Evolutionary conservation across 2,888 invertebrate genomes (phyloP).

Genomic region (Punctoribates punctum): DNA sequence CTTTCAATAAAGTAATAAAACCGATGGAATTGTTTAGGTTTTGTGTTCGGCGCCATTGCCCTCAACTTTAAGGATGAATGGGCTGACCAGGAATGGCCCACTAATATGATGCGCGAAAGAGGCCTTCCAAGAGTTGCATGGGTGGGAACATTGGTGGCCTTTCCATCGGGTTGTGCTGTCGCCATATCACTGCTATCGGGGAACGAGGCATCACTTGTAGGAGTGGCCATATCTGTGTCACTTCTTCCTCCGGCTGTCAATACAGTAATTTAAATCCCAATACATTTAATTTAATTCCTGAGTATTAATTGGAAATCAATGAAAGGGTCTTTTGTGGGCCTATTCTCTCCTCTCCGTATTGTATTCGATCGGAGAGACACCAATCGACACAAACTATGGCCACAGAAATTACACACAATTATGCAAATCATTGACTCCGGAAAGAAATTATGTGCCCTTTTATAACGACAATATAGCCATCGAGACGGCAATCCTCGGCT

Average conservation of each 20-base stretch:
- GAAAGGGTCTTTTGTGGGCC: slow-evolving; percentile 47
- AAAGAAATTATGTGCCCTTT: slow-evolving; percentile 56
- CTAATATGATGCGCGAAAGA: slow-evolving; percentile 64
- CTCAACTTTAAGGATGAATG: slow-evolving; percentile 58
- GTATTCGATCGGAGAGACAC: slow-evolving; percentile 43
- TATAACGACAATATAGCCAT: slow-evolving; percentile 71
- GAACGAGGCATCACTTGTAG: slow-evolving; percentile 71
- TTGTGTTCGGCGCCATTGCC: slow-evolving; percentile 64
- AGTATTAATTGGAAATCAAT: background rate
- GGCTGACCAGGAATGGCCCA: slow-evolving; percentile 63
- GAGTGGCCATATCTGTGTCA: slow-evolving; percentile 77
- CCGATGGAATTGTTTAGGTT: slow-evolving; percentile 54
- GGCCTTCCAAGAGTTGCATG: slow-evolving; percentile 66
- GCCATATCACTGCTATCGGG: slow-evolving; percentile 73
- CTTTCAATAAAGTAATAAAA: background rate
- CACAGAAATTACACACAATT: background rate
- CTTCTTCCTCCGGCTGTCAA: slow-evolving; percentile 75
- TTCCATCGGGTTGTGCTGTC: slow-evolving; percentile 73
- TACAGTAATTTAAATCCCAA: slow-evolving; percentile 60
- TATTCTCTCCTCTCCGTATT: slow-evolving; percentile 43
- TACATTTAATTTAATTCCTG: background rate
- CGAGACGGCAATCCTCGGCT: slow-evolving; percentile 73
- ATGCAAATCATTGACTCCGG: slow-evolving; percentile 45
- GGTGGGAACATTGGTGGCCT: slow-evolving; percentile 68
- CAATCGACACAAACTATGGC: background rate